These are phyloP conservation scores for Lamellibrachia satsuma DNA, from an alignment of 2,888 invertebrate species.

Conservation along the genomic window DNA sequence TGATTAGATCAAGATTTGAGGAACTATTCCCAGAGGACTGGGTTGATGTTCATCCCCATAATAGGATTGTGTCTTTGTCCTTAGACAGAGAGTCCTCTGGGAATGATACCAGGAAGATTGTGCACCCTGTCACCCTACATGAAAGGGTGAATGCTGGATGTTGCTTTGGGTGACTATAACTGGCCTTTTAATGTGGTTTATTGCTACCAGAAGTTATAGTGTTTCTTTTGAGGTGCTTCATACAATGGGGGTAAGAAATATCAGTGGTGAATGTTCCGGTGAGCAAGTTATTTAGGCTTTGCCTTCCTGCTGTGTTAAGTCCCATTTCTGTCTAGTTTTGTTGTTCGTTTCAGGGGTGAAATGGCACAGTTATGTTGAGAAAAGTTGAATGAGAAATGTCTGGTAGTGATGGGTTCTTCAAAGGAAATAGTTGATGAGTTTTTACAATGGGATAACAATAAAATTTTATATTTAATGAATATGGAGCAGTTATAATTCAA, in stretches of 20 bases:
- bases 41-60: not conserved
- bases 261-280: not conserved
- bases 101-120: not conserved
- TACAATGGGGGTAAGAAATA: not conserved
- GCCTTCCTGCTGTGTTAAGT: not conserved
- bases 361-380: not conserved
- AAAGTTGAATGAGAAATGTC: not conserved
- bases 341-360: not conserved
- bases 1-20: not conserved
- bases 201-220: conserved; percentile 6
- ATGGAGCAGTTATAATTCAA: no score
- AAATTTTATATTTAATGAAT: no score
- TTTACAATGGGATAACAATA: no score
- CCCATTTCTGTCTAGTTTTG: not conserved
- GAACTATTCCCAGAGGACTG: not conserved
- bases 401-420: not conserved
- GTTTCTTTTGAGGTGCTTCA: not conserved
- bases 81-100: not conserved
- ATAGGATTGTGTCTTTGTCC: not conserved
- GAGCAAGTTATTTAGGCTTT: not conserved
- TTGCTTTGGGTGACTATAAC: not conserved
- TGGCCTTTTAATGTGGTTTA: not conserved
- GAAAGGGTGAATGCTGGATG: not conserved
- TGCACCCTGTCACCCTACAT: not conserved
- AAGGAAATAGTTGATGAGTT: no score